Evolutionary conservation across 1,140 invertebrate species (phyloP).

Genomic region (Drosophila parabipectinata): DNA sequence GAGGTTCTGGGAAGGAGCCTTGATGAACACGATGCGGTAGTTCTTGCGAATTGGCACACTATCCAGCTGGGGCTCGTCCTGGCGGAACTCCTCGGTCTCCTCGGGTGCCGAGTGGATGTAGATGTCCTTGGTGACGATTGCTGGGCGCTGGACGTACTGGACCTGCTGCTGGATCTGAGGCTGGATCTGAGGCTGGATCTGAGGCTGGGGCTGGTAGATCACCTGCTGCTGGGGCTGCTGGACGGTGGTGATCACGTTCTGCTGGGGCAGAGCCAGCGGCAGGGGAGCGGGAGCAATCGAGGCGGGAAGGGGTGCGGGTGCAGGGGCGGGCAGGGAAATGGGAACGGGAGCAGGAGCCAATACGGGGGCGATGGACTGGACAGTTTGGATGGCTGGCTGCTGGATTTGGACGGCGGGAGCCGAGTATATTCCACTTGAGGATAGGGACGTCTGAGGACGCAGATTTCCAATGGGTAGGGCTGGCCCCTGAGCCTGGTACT

Average conservation of each 20-base stretch:
- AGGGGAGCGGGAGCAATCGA: constrained; percentile 18
- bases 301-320: background rate
- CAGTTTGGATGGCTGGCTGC: constrained; percentile 39
- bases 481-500: constrained; percentile 55
- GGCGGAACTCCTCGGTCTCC: constrained; percentile 67
- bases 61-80: constrained; percentile 53
- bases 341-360: constrained; percentile 13
- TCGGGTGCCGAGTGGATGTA: constrained; percentile 82
- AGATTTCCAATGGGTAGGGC: constrained; percentile 56
- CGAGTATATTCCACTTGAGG: constrained; percentile 63
- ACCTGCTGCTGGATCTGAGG: constrained; percentile 43
- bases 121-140: constrained; percentile 82
- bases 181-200: constrained; percentile 29
- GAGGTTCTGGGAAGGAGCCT: constrained; percentile 89
- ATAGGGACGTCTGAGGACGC: constrained; percentile 63
- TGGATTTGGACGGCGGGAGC: constrained; percentile 24
- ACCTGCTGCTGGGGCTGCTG: constrained; percentile 30
- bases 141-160: constrained; percentile 65
- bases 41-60: constrained; percentile 88
- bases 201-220: constrained; percentile 13
- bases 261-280: constrained; percentile 17
- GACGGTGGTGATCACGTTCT: constrained; percentile 24
- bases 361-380: constrained; percentile 22
- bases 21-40: constrained; percentile 95
- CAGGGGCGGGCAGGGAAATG: background rate